phyloP scores from a whole-genome alignment of 92 coral and sea anemone genomes.

The Zoanthus gigantus region DNA sequence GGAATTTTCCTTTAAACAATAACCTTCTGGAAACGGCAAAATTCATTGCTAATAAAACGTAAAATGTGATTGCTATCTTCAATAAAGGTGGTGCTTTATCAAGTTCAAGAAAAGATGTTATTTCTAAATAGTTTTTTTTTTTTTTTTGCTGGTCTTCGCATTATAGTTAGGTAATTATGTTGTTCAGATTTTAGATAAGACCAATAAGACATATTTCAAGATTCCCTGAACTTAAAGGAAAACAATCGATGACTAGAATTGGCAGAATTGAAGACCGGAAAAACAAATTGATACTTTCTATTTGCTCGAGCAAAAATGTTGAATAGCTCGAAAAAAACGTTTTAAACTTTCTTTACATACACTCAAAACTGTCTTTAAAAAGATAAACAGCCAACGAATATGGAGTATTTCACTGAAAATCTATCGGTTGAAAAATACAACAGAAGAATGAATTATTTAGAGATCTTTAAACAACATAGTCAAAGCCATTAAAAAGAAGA shows the following conservation, averaged over 20 bases:
- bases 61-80: no score
- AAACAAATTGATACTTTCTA: background rate
- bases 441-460: background rate
- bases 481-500: background rate
- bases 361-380: background rate
- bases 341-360: background rate
- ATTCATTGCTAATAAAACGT: no score
- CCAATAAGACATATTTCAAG: background rate
- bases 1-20: no score
- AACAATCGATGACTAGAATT: background rate
- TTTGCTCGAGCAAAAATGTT: background rate
- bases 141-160: no score
- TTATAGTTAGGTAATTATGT: background rate
- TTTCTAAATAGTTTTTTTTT: no score
- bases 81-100: no score
- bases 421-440: background rate
- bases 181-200: background rate
- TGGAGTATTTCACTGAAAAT: background rate
- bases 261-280: background rate
- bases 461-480: background rate
- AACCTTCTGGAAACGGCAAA: no score
- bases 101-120: no score
- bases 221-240: background rate
- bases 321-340: background rate
- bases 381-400: background rate